Evolutionary conservation across 2,797 vertebrate species (phyloP), one percentile per base, ranked within the genome.

Genomic region (Nannoperca australis): DNA sequence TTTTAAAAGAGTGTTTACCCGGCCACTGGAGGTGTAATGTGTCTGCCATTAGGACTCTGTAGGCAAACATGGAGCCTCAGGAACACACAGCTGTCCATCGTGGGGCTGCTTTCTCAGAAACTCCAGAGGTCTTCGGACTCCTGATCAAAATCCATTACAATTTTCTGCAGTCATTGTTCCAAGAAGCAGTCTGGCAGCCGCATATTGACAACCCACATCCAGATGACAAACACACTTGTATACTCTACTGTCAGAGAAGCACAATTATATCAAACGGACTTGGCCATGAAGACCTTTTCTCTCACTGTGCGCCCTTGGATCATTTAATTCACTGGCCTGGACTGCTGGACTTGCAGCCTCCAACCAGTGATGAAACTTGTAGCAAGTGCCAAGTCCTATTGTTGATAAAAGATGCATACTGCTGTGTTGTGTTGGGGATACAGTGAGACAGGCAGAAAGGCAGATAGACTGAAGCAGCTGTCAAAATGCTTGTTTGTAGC

Each of bases 401-500:
- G 87, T 88, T 92, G 91, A 93, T 94, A 79, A 94, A 94, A 94
- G 88, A 93, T 92, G 85, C 87, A 93, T 82, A 81, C 70, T 49
- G 88, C 88, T 83, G 87, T 86, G 90, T 83, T 91, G 90, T 85
- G 83, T 73, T 88, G 90, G 82, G 91, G 90, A 86, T 92, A 81
- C 20, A 59, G 82, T 36, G 61, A 93, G 94, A 93, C 88, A 90
- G 84, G 92, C 92, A 89, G 89, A 92, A 78, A 92, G 88, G 90
- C 87, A 88, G 89, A 90, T 79, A 89, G 89, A 91, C 84, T 89
- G 92, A 91, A 92, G 91, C 90, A 90, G 90, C 94, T 95, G 93
- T 95, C 93, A 93, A 55, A 91, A 86, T 88, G 86, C 90, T 94
- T 93, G 92, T 94, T 94, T 94, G 93, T 92, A 91, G 92, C 90